Evolutionary conservation across 1,140 invertebrate genomes (phyloP), one percentile per base, ranked within the genome.

Genomic region (Steinernema khuongi): DNA sequence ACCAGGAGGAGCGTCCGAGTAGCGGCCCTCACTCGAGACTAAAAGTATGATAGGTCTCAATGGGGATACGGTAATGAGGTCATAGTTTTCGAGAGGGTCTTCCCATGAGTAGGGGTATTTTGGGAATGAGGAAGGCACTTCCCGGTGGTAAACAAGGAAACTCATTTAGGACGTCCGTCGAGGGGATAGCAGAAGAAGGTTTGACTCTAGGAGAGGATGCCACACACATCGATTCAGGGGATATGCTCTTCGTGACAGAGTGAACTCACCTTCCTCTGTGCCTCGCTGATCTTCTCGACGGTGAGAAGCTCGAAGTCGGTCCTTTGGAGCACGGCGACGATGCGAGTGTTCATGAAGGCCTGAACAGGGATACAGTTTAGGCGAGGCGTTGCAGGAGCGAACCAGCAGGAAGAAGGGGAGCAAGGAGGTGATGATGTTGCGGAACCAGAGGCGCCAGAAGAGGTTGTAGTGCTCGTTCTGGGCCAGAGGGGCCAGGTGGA

Each of bases 1-100:
- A 82, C 67, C 33, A 80, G 72, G 14, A 82, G 33, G 26, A 82
- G 30, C 17, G 82, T 82, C 76, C 78, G 69, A 1, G 81, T 83
- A 2, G 81, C 81, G n/a, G 79, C 74, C 14, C 80, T 41, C 1
- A 83, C 79, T 31, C 77, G 72, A 1, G 69, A 79, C 81, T 83
- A 31, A 75, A 79, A 73, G 14, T 68, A n/a, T 0, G 18, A 72
- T 71, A 71, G 19, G n/a, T n/a, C n/a, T n/a, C n/a, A n/a, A n/a
- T n/a, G n/a, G 36, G 36, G 36, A 41, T 41, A 41, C 36, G 7
- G 36, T 41, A 41, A 41, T n/a, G 7, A n/a, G 36, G n/a, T 7
- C 36, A 41, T 41, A 11, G 7, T 11, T 41, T 41, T 7, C 36
- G n/a, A 41, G 7, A 41, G n/a, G n/a, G n/a, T n/a, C n/a, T n/a